Base-by-base conservation (phyloP, 2,888 invertebrate species). In the Eilema depressum region DNA sequence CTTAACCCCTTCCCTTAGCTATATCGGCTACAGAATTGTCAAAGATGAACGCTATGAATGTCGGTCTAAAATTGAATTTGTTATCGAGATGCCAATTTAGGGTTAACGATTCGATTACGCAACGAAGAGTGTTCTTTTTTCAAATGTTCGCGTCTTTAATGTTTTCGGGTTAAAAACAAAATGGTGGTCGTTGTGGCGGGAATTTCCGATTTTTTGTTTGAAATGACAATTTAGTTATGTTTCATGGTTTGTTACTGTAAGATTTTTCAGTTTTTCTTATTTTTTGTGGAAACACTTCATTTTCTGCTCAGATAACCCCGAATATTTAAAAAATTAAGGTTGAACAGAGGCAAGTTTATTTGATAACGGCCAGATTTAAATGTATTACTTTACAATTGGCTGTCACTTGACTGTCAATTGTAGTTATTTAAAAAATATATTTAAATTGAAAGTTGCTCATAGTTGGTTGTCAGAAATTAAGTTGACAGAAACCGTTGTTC, bases 51-150 rank as follows among this genome's bases (percentile, higher is more conserved):
- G 85, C 88, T 86, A 89, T 88, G 88, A 89, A 88, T 88, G 90
- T 85, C 85, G 86, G 86, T 84, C 83, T 85, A 90, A 93, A 93
- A 95, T 94, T 94, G 94, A 94, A 95, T 94, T 95, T 94, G 83
- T 94, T 94, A 95, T 95, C 95, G 88, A 85, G 93, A 95, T 95
- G 88, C 86, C 88, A 91, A 89, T 89, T 88, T 83, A 74, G 82
- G 79, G 81, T 85, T 83, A 86, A 86, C 85, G 86, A 84, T 89
- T 88, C 86, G 89, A 89, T 87, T 87, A 84, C 80, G 78, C 78
- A 81, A 85, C 82, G 85, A 86, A 85, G 81, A 82, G 73, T 78
- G 70, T 75, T 79, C 74, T 75, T 77, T 81, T 81, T 81, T 75
- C 75, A 79, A 79, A 82, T 72, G 67, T 75, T 73, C 67, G 71